Evolutionary conservation across 2,888 invertebrate genomes (phyloP), one percentile per base, ranked within the genome.

Genomic region (Cancer borealis): DNA sequence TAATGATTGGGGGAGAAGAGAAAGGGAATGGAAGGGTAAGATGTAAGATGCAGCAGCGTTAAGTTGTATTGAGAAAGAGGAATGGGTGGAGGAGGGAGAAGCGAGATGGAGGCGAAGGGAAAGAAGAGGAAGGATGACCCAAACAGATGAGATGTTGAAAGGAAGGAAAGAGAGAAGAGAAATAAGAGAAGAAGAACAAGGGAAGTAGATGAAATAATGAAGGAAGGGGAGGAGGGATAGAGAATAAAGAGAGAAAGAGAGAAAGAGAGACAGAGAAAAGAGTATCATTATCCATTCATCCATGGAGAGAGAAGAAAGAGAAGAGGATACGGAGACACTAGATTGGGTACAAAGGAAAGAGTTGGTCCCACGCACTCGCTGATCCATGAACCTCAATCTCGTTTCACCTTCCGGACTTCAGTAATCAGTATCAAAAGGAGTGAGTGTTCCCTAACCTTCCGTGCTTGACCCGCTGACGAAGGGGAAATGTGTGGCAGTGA

Each of bases 391-490:
- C 73, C 73, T n/a, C n/a, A 73, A 73, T 73, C 26, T 73, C 73
- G 73, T 73, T 73, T 73, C n/a, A 26, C 73, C 73, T 73, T n/a
- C n/a, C 73, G n/a, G 73, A 21, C 73, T 73, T 73, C 26, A 73
- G 26, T 73, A 73, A 73, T 73, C 73, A 73, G 73, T n/a, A n/a
- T 73, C 73, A 73, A 73, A 73, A 73, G 73, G 73, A 26, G n/a
- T n/a, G 73, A 73, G n/a, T 73, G 73, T 21, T 26, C 73, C 26
- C n/a, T 21, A 73, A n/a, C 73, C 73, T 73, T 73, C 26, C 73
- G n/a, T n/a, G 26, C n/a, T 73, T 73, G 73, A 73, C 73, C 6
- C n/a, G 73, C 73, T 73, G 73, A 73, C 73, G 73, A 21, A 73
- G n/a, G 26, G 73, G n/a, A 73, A 73, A 73, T n/a, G 26, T n/a